Percentiles rank a stretch among this genome's conserved stretches.
Conservation (phyloP, 2,113 vertebrate species). For the Chelonoidis abingdonii region DNA sequence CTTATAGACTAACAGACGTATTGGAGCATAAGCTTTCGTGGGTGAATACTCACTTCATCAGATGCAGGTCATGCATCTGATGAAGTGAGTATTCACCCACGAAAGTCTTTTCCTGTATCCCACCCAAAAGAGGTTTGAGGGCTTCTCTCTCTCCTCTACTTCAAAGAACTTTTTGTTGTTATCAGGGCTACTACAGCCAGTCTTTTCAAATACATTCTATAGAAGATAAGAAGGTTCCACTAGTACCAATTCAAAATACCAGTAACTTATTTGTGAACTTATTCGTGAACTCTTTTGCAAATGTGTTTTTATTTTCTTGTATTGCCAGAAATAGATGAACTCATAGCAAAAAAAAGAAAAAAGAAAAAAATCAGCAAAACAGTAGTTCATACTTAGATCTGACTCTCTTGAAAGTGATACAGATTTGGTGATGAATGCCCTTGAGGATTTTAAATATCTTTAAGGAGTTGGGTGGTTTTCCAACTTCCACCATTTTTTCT, state of each 20-base stretch:
- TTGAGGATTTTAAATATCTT: background rate
- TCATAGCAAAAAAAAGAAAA: background rate
- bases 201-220: constrained; percentile 43
- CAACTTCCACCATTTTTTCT: background rate
- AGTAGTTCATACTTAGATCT: background rate
- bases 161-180: constrained; percentile 40
- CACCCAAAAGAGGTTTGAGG: background rate
- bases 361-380: background rate
- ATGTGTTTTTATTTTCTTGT: background rate
- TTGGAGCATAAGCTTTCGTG: too few relatives aligned
- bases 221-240: constrained; percentile 61
- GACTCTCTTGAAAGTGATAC: background rate
- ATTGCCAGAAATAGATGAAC: background rate
- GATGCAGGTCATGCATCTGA: too few relatives aligned
- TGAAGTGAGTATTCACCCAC: too few relatives aligned
- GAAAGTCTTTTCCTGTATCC: background rate
- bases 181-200: constrained; percentile 37
- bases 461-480: background rate
- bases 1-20: too few relatives aligned
- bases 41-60: too few relatives aligned
- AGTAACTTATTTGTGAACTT: constrained; percentile 10
- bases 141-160: constrained; percentile 9
- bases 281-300: background rate
- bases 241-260: constrained; percentile 65
- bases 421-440: background rate